Base-by-base conservation (phyloP, 2,113 vertebrate genomes). In the Hypomesus transpacificus region DNA sequence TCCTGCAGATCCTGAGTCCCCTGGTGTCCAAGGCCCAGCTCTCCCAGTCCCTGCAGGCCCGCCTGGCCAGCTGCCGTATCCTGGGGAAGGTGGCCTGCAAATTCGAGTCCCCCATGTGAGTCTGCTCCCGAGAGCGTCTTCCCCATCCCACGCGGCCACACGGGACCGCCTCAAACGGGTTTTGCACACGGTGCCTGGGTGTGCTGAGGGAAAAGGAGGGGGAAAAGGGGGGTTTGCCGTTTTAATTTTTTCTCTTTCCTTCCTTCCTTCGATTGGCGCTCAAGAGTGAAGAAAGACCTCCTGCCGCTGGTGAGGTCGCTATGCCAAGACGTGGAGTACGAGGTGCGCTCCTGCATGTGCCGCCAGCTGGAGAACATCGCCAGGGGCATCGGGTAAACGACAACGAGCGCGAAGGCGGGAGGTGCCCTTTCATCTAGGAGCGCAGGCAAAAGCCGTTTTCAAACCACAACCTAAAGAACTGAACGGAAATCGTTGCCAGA, bases 331-430 rank as follows among this genome's bases (percentile, higher is more conserved):
- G 90, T 92, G 69, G 96, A 98, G 75, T 94, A 94, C 50, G 95
- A 98, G 91, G 95, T 98, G 59, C 93, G 95, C 84, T 92, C 92
- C 72, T 96, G 93, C 68, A 96, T 98, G 92, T 97, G 95, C 84
- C 94, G 88, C 60, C 95, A 98, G 17, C 87, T 98, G 87, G 96
- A 98, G 87, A 92, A 87, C 72, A 92, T 98, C 75, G 94, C 95
- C 83, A 93, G 93, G 81, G 95, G 94, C 70, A 82, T 93, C 73
- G 95, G 95, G 96, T 98, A 91, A 93, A 92, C 73, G 50, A 56
- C 60, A 28, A 31, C 14, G 24, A 64, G 13, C 34, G 3, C 18
- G 4, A 3, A 62, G 6, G 18, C 13, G 16, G n/a, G 26, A 18
- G 9, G 54, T 46, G 9, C 39, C 39, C 39, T 46, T 46, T 46